Evolutionary conservation across 2,888 invertebrate species (phyloP).

Genomic region (Emmelina monodactyla): DNA sequence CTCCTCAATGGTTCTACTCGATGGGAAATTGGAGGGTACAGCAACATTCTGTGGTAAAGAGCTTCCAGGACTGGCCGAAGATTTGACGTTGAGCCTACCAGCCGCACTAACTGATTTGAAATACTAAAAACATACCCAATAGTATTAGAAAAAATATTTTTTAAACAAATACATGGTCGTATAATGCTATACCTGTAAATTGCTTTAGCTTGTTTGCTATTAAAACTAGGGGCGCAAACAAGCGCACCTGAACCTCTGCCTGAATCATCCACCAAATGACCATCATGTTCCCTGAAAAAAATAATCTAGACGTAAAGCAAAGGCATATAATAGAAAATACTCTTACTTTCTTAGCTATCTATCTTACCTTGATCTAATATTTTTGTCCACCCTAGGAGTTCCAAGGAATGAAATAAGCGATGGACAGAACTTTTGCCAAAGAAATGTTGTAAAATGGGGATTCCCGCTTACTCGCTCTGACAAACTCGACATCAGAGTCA

Average conservation of each 20-base stretch:
- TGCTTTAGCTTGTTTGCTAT: constrained; percentile 86
- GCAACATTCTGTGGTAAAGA: constrained; percentile 89
- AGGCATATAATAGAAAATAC: constrained; percentile 1
- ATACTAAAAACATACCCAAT: constrained; percentile 73
- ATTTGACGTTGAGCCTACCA: constrained; percentile 88
- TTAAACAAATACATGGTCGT: too few species aligned
- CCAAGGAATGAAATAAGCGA: constrained; percentile 87
- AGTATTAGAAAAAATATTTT: too few species aligned
- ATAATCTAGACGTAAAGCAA: too few species aligned
- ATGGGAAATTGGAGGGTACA: constrained; percentile 86
- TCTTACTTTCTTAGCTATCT: not conserved
- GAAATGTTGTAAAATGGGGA: constrained; percentile 84
- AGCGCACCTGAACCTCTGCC: constrained; percentile 75
- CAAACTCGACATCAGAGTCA: constrained; percentile 83
- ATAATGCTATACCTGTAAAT: constrained; percentile 91
- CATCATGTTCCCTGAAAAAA: constrained; percentile 50
- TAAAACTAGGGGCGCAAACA: constrained; percentile 78
- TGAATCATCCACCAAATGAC: constrained; percentile 58
- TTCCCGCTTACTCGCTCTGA: constrained; percentile 85
- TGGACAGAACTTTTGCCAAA: constrained; percentile 94
- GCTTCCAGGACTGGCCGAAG: constrained; percentile 91
- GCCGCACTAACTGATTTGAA: constrained; percentile 84
- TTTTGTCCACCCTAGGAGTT: constrained; percentile 84
- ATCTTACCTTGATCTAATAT: constrained; percentile 72
- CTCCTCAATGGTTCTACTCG: constrained; percentile 86